These are phyloP conservation scores for Brachypterus glaber DNA, from an alignment of 2,888 invertebrate genomes.

Conservation along the genomic window DNA sequence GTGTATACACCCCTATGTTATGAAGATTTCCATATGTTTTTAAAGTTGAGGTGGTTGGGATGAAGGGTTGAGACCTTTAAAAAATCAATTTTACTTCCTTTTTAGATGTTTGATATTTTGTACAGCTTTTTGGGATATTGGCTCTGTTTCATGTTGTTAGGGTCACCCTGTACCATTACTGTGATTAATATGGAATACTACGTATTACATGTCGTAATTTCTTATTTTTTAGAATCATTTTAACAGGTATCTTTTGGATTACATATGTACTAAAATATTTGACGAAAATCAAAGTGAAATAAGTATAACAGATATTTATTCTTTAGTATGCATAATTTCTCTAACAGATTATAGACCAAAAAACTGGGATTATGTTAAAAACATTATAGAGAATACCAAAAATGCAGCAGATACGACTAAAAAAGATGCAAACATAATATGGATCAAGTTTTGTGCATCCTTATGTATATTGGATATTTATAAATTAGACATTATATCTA, in stretches of 20 bases:
- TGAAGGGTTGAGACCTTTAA: too few species aligned
- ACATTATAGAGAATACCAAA: slow-evolving; percentile 20
- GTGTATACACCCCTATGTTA: too few species aligned
- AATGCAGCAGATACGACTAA: slow-evolving; percentile 17
- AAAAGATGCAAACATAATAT: slow-evolving; percentile 26
- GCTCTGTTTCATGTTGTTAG: too few species aligned
- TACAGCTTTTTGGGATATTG: too few species aligned
- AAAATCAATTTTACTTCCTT: too few species aligned
- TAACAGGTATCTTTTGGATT: slow-evolving; percentile 48
- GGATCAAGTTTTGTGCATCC: slow-evolving; percentile 45
- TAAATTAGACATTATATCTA: slow-evolving; percentile 44
- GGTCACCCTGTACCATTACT: too few species aligned
- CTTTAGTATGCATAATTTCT: slow-evolving; percentile 48
- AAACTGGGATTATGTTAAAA: slow-evolving; percentile 45
- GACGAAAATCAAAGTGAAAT: slow-evolving; percentile 38
- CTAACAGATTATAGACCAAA: slow-evolving; percentile 50
- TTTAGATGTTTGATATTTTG: too few species aligned
- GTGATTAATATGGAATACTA: neutral
- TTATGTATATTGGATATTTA: slow-evolving; percentile 52
- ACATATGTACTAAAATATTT: slow-evolving; percentile 44
- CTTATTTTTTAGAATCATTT: slow-evolving; percentile 49
- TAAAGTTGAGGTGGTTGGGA: too few species aligned
- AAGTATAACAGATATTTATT: slow-evolving; percentile 40
- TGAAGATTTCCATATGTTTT: too few species aligned
- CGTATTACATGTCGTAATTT: slow-evolving; percentile 7